phyloP scores from a whole-genome alignment of 2,797 vertebrate species.

The Dipus sagitta region DNA sequence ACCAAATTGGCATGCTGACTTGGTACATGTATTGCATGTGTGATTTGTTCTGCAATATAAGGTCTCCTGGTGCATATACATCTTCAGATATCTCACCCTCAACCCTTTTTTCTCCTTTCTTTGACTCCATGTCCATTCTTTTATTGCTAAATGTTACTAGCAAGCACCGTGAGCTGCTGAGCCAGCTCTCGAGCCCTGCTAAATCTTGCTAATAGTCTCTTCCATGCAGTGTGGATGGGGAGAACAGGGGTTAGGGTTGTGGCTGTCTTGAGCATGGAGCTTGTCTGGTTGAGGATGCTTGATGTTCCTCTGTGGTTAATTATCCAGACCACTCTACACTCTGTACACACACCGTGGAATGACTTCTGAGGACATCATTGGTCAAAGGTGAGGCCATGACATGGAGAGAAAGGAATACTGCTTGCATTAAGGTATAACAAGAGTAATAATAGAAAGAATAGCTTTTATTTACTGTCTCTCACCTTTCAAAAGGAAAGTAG shows the following conservation, averaged over 20 bases:
- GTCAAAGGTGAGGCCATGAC: not conserved
- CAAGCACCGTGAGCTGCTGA: not conserved
- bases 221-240: not conserved
- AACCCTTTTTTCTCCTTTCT: not conserved
- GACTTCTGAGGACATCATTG: not conserved
- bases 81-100: not conserved
- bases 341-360: not conserved
- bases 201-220: not conserved
- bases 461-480: not conserved
- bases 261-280: not conserved
- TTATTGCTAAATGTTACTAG: not conserved
- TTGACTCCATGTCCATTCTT: not conserved
- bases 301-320: not conserved
- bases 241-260: rapidly evolving
- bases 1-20: constrained; percentile 8
- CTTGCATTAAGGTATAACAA: not conserved
- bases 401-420: not conserved
- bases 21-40: not conserved
- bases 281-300: not conserved
- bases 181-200: not conserved
- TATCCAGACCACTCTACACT: not conserved
- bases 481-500: not conserved
- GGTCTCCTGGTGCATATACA: not conserved
- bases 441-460: not conserved
- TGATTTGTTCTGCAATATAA: not conserved